Conservation (phyloP, 2,797 vertebrate genomes). For the Zenarchopterus dispar region DNA sequence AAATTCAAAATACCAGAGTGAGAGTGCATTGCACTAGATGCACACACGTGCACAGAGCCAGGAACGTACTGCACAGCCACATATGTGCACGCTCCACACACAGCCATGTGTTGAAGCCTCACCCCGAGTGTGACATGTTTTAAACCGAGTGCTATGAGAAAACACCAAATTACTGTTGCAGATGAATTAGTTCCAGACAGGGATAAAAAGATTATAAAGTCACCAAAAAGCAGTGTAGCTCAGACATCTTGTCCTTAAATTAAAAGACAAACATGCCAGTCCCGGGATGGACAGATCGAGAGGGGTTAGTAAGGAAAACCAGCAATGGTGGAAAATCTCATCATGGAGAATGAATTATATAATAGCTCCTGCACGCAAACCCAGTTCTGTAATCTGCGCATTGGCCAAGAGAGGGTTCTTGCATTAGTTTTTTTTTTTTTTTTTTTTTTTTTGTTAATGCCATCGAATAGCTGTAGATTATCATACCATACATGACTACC, state of each 20-base stretch:
- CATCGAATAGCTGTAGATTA: conserved; percentile 76
- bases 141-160: conserved; percentile 15
- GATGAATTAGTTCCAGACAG: conserved; percentile 64
- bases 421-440: conserved; percentile 65
- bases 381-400: conserved; percentile 78
- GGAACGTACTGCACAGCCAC: not conserved
- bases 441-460: conserved; percentile 69
- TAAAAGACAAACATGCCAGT: conserved; percentile 72
- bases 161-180: conserved; percentile 51
- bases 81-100: not conserved
- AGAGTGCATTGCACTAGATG: conserved; percentile 33
- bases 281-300: conserved; percentile 30
- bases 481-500: conserved; percentile 42
- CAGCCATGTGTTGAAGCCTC: conserved; percentile 13
- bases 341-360: conserved; percentile 81
- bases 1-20: conserved; percentile 62
- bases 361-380: conserved; percentile 75
- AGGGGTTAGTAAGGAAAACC: conserved; percentile 53
- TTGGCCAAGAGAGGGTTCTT: conserved; percentile 71
- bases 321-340: conserved; percentile 74
- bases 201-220: conserved; percentile 75
- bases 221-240: conserved; percentile 46
- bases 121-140: conserved; percentile 4
- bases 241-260: conserved; percentile 66
- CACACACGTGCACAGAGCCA: conserved; percentile 13